Evolutionary conservation across 2,888 invertebrate genomes (phyloP), one percentile per base, ranked within the genome.

Genomic region (Mayetiola destructor): DNA sequence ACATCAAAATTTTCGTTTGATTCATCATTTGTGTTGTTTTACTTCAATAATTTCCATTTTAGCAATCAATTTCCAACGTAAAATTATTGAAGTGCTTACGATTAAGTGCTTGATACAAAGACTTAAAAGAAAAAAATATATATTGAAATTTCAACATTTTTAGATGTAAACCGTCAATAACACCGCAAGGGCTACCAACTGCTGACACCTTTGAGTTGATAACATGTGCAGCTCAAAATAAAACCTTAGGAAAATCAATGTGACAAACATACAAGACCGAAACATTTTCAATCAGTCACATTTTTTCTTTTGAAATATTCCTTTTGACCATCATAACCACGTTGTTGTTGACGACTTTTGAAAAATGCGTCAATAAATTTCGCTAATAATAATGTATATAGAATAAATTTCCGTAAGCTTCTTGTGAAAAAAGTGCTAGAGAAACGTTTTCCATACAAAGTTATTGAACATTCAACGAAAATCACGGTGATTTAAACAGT

Each of bases 221-320:
- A n/a, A n/a, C n/a, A n/a, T n/a, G n/a, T n/a, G 27, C 27, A 14
- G 27, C 23, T 27, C n/a, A 48, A 48, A 48, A 48, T 27, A 23
- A 48, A 48, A 48, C 48, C 16, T n/a, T 16, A 48, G 9, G 6
- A n/a, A 27, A 48, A 48, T n/a, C 48, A 48, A n/a, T 48, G 27
- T 48, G 48, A 9, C 48, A 48, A 48, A 48, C 48, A 48, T 48
- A 27, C 23, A 14, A 48, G n/a, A 48, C 48, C 12, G 3, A 48
- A 48, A n/a, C 23, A 39, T 27, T 27, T 42, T 48, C 48, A 48
- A 53, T 53, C 53, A 53, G 53, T 53, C 53, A 53, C 53, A 53
- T 53, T 53, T 48, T 53, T 53, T 53, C 53, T 53, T 53, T 53
- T 53, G 30, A 53, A 32, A 53, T 53, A 53, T 53, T 53, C 53